Evolutionary conservation across 2,888 invertebrate genomes (phyloP), one percentile per base, ranked within the genome.

Genomic region (Polydrusus cervinus): DNA sequence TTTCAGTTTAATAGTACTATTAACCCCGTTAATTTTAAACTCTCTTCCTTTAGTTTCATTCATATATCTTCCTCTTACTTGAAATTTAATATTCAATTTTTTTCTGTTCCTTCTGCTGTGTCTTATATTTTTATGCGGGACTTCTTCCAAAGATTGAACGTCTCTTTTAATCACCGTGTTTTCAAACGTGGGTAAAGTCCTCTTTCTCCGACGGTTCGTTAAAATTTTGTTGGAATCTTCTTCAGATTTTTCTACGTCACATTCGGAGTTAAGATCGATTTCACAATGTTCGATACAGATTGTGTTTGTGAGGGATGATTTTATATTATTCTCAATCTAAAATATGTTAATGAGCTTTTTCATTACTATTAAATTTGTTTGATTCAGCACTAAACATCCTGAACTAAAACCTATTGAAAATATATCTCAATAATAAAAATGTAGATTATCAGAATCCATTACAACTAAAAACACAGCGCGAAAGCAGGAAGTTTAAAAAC

Each of bases 31-130:
- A 20, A 75, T 16, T 18, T 51, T 71, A 3, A 71, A 14, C 8
- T 65, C 57, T 0, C 40, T 1, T n/a, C 34, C 47, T 20, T 71
- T 73, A n/a, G 78, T 80, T 72, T 77, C 68, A 45, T 82, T 79
- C 6, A 78, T 34, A 45, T 81, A 78, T 78, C 82, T 83, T 3
- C 83, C 84, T 38, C 76, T 76, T 18, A 84, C 79, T 81, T 84
- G 82, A 70, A 85, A 85, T 60, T 84, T 83, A 0, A 85, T 79
- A 55, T 84, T 85, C 7, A 86, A 64, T 76, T 77, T 79, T 57
- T 80, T 78, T 71, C 78, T 75, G 66, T 77, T 80, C 8, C 74
- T 79, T 53, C 69, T 72, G 18, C 53, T n/a, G 7, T 55, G 43
- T n/a, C 60, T 25, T 18, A 14, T 77, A 71, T 80, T 82, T 71